These are phyloP conservation scores for Mormyrus iriodes DNA, from an alignment of 2,113 vertebrate species.

Conservation along the genomic window DNA sequence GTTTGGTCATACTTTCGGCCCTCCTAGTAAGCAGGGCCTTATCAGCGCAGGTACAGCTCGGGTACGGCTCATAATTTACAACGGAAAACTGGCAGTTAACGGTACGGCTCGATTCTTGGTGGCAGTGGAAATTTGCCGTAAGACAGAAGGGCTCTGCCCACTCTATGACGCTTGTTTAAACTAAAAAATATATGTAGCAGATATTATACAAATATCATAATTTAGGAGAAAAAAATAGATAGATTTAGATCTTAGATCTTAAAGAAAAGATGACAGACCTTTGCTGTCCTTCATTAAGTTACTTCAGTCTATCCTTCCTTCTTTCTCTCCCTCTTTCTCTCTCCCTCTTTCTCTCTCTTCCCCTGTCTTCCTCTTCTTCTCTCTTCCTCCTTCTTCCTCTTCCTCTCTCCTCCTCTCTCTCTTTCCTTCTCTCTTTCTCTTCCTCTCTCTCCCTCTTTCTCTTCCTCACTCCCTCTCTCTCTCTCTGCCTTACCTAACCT, in stretches of 20 bases:
- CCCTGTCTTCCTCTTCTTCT: not conserved
- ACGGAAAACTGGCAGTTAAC: not conserved
- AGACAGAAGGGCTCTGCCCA: not conserved
- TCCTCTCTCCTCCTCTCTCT: not conserved
- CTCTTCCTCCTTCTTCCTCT: not conserved
- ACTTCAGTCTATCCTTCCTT: not conserved
- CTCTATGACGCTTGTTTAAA: not conserved
- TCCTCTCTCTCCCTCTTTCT: not conserved
- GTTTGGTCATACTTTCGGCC: not conserved
- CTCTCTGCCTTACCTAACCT: not conserved
- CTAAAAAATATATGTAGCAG: not conserved
- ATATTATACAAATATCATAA: not conserved
- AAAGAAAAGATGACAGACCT: constrained; percentile 18
- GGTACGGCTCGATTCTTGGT: not conserved
- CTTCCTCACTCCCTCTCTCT: not conserved
- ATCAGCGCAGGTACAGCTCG: too few relatives aligned
- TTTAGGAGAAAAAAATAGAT: not conserved
- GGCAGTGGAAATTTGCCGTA: not conserved
- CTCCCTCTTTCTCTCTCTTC: not conserved
- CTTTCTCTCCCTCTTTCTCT: not conserved
- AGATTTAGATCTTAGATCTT: too few relatives aligned
- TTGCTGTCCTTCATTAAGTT: constrained; percentile 15
- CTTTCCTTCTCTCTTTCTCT: not conserved
- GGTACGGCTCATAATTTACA: not conserved
- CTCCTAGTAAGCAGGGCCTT: too few relatives aligned